Base-by-base conservation (phyloP, 2,888 invertebrate genomes). In the Anticlea derivata region DNA sequence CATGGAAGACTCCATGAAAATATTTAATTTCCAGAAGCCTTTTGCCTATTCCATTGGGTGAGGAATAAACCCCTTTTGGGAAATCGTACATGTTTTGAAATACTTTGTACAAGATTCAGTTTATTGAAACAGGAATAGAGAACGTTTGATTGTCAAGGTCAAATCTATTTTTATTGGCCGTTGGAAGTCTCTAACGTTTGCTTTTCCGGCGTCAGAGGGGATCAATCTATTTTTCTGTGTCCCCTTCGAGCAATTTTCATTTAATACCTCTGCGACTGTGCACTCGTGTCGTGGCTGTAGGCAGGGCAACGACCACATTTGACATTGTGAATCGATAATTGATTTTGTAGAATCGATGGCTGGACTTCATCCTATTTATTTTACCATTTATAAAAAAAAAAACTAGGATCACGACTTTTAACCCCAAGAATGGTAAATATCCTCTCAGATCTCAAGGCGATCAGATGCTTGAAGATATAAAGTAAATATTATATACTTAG, bases 161-260 rank as follows among this genome's bases (percentile, higher is more conserved):
- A n/a, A 48, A 53, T 45, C 48, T 53, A 53, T 53, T 45, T 48
- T 45, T 39, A 39, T 34, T 48, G 43, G 12, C 30, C 45, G 40
- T 26, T 45, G 38, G 50, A 43, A 34, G 53, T 39, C 44, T 52
- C 41, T 35, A 47, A 30, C 27, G 17, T 12, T 13, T 20, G 27
- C 30, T 50, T 58, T 60, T 58, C 60, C 60, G 50, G 60, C 43
- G 44, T 24, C 38, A 34, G 29, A 47, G 49, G 50, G 54, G 58
- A 50, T 50, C 53, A 35, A 44, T 46, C 43, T 41, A 61, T 55
- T 55, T 53, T 56, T 50, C 55, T 44, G 30, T 26, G 54, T 49
- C 50, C 60, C 61, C 62, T 54, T 55, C 49, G 49, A 29, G 35
- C 58, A 58, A 60, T 60, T 62, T 55, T 50, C 58, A 56, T 56